Evolutionary conservation across 2,113 vertebrate genomes (phyloP).

Genomic region (Polypterus bichir): DNA sequence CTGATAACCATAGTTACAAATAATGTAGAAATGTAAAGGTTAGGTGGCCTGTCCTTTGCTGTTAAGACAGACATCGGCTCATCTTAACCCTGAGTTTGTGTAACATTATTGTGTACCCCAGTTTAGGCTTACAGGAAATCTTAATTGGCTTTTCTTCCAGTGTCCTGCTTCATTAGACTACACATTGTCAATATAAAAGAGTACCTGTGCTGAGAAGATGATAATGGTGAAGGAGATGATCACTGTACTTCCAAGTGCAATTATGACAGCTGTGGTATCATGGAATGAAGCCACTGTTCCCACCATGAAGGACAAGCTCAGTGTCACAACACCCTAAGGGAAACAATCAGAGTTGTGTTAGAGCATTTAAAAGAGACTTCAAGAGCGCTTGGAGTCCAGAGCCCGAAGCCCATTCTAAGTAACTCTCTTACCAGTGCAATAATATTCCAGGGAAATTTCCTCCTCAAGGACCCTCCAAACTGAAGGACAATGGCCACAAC

Average conservation of each 20-base stretch:
- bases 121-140: too few relatives aligned
- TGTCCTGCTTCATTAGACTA: background rate
- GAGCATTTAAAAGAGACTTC: background rate
- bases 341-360: background rate
- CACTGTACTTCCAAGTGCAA: slow-evolving; percentile 43
- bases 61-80: too few relatives aligned
- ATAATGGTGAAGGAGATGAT: slow-evolving; percentile 40
- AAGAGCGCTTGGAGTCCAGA: background rate
- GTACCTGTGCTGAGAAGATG: slow-evolving; percentile 45
- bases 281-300: slow-evolving; percentile 48
- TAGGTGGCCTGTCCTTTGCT: too few relatives aligned
- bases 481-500: slow-evolving; percentile 26
- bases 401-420: background rate
- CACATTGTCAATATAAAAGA: too few relatives aligned
- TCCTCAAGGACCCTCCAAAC: slow-evolving; percentile 30
- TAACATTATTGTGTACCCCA: too few relatives aligned
- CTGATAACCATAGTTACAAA: too few relatives aligned
- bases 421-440: slow-evolving; percentile 35
- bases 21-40: too few relatives aligned
- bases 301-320: slow-evolving; percentile 50
- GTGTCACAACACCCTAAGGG: slow-evolving; percentile 35
- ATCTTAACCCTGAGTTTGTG: too few relatives aligned
- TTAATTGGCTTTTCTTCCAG: too few relatives aligned
- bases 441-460: slow-evolving; percentile 48
- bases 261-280: slow-evolving; percentile 36